Evolutionary conservation across 2,113 vertebrate genomes (phyloP).

Genomic region (Psilopsiagon aymara): DNA sequence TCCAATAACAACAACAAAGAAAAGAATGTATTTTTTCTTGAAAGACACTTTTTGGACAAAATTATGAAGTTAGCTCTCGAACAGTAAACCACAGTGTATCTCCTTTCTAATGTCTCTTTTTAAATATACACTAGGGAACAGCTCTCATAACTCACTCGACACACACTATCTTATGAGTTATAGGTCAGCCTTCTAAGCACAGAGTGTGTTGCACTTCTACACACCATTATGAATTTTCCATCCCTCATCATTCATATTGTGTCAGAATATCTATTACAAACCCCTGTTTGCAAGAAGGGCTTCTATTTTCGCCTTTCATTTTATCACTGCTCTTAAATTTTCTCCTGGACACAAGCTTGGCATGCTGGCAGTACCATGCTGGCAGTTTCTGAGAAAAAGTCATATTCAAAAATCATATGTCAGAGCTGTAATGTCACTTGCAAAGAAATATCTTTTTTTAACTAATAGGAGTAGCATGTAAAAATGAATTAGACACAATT

Average conservation of each 20-base stretch:
- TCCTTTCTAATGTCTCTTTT: slow-evolving; percentile 35
- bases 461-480: background rate
- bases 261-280: slow-evolving; percentile 57
- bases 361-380: background rate
- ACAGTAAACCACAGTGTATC: slow-evolving; percentile 7
- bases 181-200: background rate
- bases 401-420: background rate
- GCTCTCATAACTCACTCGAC: slow-evolving; percentile 24
- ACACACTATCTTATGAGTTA: slow-evolving; percentile 46
- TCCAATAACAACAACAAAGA: background rate
- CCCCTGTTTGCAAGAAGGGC: slow-evolving; percentile 14
- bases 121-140: slow-evolving; percentile 13
- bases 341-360: slow-evolving; percentile 24
- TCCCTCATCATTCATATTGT: slow-evolving; percentile 21
- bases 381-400: slow-evolving; percentile 29
- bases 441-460: slow-evolving; percentile 24
- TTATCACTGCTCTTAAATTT: slow-evolving; percentile 53
- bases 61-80: slow-evolving; percentile 16
- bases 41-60: background rate
- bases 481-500: slow-evolving; percentile 8
- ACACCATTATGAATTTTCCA: slow-evolving; percentile 54
- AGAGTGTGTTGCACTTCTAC: slow-evolving; percentile 13
- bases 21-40: background rate
- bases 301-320: slow-evolving; percentile 47
- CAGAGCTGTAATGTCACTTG: background rate